Percentiles rank a stretch among this genome's conserved stretches.
Conservation (phyloP, 1,140 invertebrate genomes). For the Pygmarrhopalites habei region DNA sequence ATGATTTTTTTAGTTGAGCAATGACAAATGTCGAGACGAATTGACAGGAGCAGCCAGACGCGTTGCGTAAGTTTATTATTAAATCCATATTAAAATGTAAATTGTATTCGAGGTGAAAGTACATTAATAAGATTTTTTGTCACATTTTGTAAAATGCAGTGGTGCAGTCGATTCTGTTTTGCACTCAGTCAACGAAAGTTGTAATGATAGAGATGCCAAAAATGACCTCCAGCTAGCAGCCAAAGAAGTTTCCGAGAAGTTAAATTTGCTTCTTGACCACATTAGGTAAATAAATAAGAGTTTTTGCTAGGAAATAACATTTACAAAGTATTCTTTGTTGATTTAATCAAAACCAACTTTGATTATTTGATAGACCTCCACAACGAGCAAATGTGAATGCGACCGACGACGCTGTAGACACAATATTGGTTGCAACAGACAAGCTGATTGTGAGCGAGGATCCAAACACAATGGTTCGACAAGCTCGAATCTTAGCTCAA, state of each 20-base stretch:
- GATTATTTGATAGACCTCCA: slow-evolving; percentile 42
- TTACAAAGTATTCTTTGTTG: too few relatives aligned
- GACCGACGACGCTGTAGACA: slow-evolving; percentile 79
- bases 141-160: too few relatives aligned
- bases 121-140: too few relatives aligned
- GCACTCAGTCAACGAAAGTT: slow-evolving; percentile 67
- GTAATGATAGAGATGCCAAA: slow-evolving; percentile 56
- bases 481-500: slow-evolving; percentile 73
- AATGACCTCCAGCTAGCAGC: slow-evolving; percentile 77
- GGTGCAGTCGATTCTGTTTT: slow-evolving; percentile 90
- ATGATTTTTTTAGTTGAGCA: slow-evolving; percentile 48
- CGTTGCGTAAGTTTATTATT: slow-evolving; percentile 78
- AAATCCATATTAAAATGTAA: too few relatives aligned
- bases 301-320: too few relatives aligned
- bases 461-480: slow-evolving; percentile 86
- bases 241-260: slow-evolving; percentile 74
- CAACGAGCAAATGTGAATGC: slow-evolving; percentile 46
- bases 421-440: slow-evolving; percentile 83
- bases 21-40: slow-evolving; percentile 79
- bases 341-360: too few relatives aligned
- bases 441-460: too few relatives aligned
- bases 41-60: slow-evolving; percentile 84
- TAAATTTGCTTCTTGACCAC: slow-evolving; percentile 85
- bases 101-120: too few relatives aligned
- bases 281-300: too few relatives aligned